Conservation (phyloP, 2,797 vertebrate genomes). For the Heteromormyrus szaboi region DNA sequence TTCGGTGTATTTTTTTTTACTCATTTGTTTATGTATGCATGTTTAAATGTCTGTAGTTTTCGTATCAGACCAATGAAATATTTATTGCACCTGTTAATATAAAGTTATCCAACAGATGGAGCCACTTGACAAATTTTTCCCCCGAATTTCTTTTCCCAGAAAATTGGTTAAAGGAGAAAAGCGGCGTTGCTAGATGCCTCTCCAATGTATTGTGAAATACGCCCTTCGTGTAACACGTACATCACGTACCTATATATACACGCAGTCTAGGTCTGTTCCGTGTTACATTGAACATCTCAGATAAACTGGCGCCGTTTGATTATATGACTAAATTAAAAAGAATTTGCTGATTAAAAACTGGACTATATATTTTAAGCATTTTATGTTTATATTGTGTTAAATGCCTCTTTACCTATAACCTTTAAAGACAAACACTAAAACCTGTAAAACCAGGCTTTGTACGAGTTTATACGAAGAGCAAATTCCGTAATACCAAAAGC, state of each 20-base stretch:
- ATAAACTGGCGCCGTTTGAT: not conserved
- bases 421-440: not conserved
- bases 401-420: not conserved
- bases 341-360: not conserved
- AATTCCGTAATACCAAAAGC: not conserved
- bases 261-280: not conserved
- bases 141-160: not conserved
- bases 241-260: not conserved
- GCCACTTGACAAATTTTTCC: not conserved
- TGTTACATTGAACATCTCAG: not conserved
- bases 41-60: not conserved
- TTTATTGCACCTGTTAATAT: not conserved
- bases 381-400: not conserved
- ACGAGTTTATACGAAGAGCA: not conserved
- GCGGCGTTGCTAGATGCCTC: not conserved
- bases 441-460: not conserved
- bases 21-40: not conserved
- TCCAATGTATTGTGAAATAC: not conserved
- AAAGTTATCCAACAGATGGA: not conserved
- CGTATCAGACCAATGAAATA: not conserved
- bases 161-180: not conserved
- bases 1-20: not conserved
- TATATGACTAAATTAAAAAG: not conserved
- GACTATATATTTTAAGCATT: not conserved
- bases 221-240: not conserved